Conservation (phyloP, 2,797 vertebrate genomes). For the Pipistrellus kuhlii region DNA sequence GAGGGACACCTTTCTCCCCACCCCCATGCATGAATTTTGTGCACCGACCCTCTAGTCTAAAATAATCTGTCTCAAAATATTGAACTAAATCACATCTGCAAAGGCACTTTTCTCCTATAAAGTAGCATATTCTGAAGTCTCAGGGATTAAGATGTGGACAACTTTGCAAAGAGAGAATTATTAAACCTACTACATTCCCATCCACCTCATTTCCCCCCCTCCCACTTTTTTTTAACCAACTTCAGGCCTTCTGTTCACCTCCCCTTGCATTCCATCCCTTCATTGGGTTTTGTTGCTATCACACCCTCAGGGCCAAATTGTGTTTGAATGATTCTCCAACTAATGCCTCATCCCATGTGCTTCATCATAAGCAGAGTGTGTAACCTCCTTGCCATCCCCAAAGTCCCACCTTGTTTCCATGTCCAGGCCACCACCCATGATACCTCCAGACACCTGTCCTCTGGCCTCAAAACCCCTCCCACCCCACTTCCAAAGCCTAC, state of each 20-base stretch:
- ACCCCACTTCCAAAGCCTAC: not conserved
- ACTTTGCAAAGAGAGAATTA: not conserved
- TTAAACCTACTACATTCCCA: not conserved
- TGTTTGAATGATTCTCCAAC: not conserved
- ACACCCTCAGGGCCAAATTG: not conserved
- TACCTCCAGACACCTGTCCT: not conserved
- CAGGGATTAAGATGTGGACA: not conserved
- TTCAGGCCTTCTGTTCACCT: not conserved
- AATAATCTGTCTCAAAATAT: not conserved
- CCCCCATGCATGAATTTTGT: too few relatives aligned
- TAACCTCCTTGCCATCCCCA: not conserved
- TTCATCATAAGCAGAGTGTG: not conserved
- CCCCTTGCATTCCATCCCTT: not conserved
- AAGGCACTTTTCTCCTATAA: not conserved
- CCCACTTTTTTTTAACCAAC: not conserved
- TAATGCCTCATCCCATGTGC: not conserved
- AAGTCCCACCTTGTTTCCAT: not conserved
- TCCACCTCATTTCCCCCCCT: not conserved
- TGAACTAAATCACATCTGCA: not conserved
- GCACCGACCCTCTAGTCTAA: not conserved
- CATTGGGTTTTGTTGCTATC: not conserved
- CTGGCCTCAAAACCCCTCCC: not conserved
- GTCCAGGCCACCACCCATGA: not conserved
- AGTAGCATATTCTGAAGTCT: not conserved
- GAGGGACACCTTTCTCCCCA: too few relatives aligned